Conservation (phyloP, 2,888 invertebrate species). For the Itoplectis maculator region DNA sequence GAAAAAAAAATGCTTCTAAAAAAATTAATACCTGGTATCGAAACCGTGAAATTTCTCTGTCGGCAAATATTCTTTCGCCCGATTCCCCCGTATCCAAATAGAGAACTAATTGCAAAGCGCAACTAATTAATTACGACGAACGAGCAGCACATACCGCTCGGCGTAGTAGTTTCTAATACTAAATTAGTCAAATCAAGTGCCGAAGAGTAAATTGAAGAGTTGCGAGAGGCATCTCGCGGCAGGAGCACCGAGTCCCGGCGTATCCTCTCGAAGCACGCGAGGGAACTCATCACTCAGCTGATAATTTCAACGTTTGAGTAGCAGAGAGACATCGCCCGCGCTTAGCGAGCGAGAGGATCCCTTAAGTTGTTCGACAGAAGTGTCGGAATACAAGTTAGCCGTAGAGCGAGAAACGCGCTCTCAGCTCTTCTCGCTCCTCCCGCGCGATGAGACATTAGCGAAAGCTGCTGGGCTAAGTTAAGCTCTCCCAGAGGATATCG, state of each 20-base stretch:
- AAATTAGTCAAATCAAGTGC: neutral
- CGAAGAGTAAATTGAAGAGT: constrained; percentile 31
- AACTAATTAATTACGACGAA: neutral
- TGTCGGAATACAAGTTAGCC: constrained; percentile 31
- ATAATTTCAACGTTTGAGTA: constrained; percentile 41
- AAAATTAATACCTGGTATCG: neutral
- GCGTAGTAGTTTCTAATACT: neutral
- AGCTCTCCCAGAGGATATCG: constrained; percentile 46
- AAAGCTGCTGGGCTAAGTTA: constrained; percentile 50
- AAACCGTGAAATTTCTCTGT: neutral
- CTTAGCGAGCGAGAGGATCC: constrained; percentile 30
- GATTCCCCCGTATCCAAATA: neutral
- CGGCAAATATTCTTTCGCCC: neutral
- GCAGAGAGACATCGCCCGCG: neutral
- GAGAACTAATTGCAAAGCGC: neutral
- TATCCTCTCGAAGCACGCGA: too few relatives aligned
- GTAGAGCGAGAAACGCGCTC: constrained; percentile 11
- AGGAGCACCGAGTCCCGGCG: neutral
- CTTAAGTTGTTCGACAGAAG: constrained; percentile 40
- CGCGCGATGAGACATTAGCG: constrained; percentile 46
- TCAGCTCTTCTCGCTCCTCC: neutral
- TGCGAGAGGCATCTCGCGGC: neutral
- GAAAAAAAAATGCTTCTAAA: neutral
- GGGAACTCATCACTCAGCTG: constrained; percentile 45
- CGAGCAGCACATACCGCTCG: neutral